A percentile compares a stretch with the other conserved stretches of the same genome.
Conservation (phyloP, 2,113 vertebrate genomes). For the Pseudopipra pipra region DNA sequence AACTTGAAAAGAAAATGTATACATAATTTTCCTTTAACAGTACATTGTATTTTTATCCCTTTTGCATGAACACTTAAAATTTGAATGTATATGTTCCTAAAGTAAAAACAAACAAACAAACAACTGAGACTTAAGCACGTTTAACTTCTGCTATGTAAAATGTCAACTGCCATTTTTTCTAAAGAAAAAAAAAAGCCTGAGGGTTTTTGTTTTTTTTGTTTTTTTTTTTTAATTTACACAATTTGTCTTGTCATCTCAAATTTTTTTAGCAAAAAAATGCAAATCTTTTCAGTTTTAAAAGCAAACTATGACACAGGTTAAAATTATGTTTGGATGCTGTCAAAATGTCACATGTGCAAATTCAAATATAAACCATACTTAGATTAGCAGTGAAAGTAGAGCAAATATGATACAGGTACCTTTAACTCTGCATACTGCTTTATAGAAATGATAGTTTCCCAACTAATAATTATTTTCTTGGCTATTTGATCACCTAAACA, state of each 20-base stretch:
- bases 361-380: background rate
- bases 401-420: background rate
- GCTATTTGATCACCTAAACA: background rate
- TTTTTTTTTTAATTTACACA: conserved; percentile 12
- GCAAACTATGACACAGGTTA: background rate
- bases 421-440: background rate
- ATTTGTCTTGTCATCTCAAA: conserved; percentile 30
- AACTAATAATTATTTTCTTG: background rate
- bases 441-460: background rate
- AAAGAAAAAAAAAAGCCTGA: background rate
- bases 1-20: background rate
- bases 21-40: background rate
- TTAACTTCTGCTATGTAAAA: background rate
- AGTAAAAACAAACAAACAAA: background rate
- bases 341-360: background rate
- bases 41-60: background rate
- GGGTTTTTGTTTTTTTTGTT: background rate
- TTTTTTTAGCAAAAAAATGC: conserved; percentile 3
- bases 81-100: background rate
- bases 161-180: background rate
- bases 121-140: background rate
- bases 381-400: background rate
- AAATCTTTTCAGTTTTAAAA: background rate
- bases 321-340: background rate
- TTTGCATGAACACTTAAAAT: background rate